phyloP scores from a whole-genome alignment of 2,888 invertebrate species.

The Apamea anceps region DNA sequence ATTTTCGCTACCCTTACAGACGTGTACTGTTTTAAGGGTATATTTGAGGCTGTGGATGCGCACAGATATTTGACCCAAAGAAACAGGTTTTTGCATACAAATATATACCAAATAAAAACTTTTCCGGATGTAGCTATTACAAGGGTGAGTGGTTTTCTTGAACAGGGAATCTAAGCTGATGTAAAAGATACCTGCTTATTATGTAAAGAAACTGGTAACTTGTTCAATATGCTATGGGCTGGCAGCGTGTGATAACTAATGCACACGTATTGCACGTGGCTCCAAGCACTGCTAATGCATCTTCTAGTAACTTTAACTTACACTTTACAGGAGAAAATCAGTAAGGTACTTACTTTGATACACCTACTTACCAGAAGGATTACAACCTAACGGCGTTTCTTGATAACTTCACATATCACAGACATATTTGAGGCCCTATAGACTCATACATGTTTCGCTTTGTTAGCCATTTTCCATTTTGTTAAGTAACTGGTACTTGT shows the following conservation, averaged over 20 bases:
- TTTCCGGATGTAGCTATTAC: neutral
- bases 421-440: neutral
- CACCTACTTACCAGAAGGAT: neutral
- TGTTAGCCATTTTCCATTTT: neutral
- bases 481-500: neutral
- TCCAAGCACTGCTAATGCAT: conserved; percentile 48
- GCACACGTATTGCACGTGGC: conserved; percentile 39
- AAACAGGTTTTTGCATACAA: neutral
- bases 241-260: conserved; percentile 46
- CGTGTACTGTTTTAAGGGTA: neutral
- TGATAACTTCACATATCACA: neutral
- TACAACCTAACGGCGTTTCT: neutral
- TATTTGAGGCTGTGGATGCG: neutral
- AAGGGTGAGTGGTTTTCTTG: neutral
- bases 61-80: neutral
- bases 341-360: neutral
- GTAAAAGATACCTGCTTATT: neutral
- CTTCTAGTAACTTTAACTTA: conserved; percentile 29
- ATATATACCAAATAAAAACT: neutral
- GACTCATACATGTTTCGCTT: neutral
- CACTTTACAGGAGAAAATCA: conserved; percentile 3
- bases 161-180: neutral
- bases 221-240: conserved; percentile 25
- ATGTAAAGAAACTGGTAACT: conserved; percentile 17
- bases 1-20: neutral